Evolutionary conservation across 2,888 invertebrate genomes (phyloP).

Genomic region (Oscheius sp.): DNA sequence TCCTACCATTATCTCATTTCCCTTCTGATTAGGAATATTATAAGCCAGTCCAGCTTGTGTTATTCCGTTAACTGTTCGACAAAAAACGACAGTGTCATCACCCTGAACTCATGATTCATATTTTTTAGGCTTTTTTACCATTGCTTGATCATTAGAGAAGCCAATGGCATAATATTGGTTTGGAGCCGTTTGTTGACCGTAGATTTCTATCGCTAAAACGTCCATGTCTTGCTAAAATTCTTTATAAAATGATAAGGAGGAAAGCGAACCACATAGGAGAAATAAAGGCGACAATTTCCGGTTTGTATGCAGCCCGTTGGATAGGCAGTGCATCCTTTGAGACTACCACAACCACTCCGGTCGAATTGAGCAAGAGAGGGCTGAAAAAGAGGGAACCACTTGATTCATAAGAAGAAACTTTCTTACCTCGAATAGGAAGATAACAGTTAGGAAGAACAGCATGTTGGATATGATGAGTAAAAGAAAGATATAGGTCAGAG

Average conservation of each 20-base stretch:
- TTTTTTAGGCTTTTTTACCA: too few relatives aligned
- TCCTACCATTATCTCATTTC: neutral
- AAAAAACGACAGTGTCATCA: slow-evolving; percentile 30
- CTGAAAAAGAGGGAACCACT: slow-evolving; percentile 7
- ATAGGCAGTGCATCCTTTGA: slow-evolving; percentile 29
- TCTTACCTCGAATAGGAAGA: too few relatives aligned
- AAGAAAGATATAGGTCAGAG: too few relatives aligned
- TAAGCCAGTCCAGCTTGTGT: slow-evolving; percentile 15
- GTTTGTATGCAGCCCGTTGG: slow-evolving; percentile 10
- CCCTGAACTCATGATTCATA: slow-evolving; percentile 20
- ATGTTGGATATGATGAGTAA: too few relatives aligned
- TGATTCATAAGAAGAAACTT: too few relatives aligned
- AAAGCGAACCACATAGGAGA: slow-evolving; percentile 31
- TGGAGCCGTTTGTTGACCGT: neutral
- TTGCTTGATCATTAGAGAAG: slow-evolving; percentile 32
- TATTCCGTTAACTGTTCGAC: slow-evolving; percentile 1
- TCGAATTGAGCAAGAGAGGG: slow-evolving; percentile 11
- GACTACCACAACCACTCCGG: slow-evolving; percentile 16
- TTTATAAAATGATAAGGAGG: neutral
- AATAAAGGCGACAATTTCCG: slow-evolving; percentile 18
- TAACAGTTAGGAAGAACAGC: too few relatives aligned
- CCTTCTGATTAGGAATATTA: neutral
- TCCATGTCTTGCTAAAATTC: slow-evolving; percentile 24
- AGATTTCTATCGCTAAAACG: slow-evolving; percentile 22
- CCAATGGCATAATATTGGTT: slow-evolving; percentile 33